Percentiles rank a stretch among this genome's conserved stretches.
These are phyloP conservation scores for Drosophila kambysellisi DNA, from an alignment of 2,888 invertebrate species.

Conservation along the genomic window DNA sequence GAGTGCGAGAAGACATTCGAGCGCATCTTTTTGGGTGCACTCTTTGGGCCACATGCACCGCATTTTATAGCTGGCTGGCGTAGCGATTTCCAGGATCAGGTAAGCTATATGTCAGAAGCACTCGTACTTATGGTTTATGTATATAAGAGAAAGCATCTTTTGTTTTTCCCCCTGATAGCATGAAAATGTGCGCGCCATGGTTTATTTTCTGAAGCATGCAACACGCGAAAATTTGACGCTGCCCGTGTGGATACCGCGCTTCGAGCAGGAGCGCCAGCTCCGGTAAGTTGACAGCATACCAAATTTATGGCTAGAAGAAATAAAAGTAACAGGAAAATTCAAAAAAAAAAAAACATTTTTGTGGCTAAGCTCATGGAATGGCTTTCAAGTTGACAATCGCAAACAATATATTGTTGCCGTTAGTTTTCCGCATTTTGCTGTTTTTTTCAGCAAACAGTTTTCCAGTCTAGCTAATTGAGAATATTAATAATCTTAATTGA, in stretches of 20 bases:
- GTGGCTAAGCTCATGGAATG: conserved; percentile 10
- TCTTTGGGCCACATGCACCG: conserved; percentile 92
- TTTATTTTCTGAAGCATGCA: conserved; percentile 92
- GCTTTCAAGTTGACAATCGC: conserved; percentile 40
- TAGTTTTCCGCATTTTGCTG: conserved; percentile 3
- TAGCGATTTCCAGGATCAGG: conserved; percentile 90
- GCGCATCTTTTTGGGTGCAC: conserved; percentile 90
- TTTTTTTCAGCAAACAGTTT: conserved; percentile 12
- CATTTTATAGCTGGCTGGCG: conserved; percentile 95
- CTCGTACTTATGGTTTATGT: neutral
- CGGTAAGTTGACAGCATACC: conserved; percentile 75
- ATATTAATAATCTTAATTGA: neutral
- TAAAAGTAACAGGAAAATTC: neutral
- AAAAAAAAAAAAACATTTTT: neutral
- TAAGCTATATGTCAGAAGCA: conserved; percentile 46
- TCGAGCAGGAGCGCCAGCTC: conserved; percentile 81
- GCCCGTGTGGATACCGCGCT: conserved; percentile 83
- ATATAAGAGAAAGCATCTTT: neutral
- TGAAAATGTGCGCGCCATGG: conserved; percentile 91
- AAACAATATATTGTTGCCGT: conserved; percentile 34
- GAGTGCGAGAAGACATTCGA: conserved; percentile 89
- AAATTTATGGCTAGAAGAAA: conserved; percentile 39
- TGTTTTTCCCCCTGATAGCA: conserved; percentile 85
- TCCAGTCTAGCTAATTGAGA: conserved; percentile 11
- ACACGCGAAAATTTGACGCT: conserved; percentile 88